Evolutionary conservation across 2,888 invertebrate genomes (phyloP), one percentile per base, ranked within the genome.

Genomic region (Sympetrum striolatum): DNA sequence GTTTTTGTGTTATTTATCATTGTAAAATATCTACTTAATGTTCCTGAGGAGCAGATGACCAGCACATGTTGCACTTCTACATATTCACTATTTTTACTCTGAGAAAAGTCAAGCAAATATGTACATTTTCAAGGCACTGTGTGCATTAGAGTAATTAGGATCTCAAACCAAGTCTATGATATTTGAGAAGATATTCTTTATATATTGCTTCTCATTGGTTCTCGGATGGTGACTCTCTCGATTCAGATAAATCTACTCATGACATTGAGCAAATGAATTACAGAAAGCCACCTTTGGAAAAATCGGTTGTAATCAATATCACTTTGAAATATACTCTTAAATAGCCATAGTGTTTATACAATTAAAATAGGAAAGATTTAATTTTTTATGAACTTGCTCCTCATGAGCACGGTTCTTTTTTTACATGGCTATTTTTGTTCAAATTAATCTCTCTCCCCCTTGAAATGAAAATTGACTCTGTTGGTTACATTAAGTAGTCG

Each of bases 341-440:
- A 86, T 60, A n/a, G 60, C 60, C 86, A 86, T 60, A 86, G 86
- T 60, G n/a, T 86, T 86, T 86, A 35, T 86, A 86, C n/a, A 53
- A 58, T 82, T 86, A 58, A 60, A 86, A 58, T 86, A 60, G 22
- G 18, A 81, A 81, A 58, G 37, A 39, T 60, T 60, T 64, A 86
- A 35, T 60, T 60, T 86, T 86, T 86, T 86, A 86, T 60, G 22
- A 60, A 60, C 35, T 60, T 86, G 37, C 37, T 39, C 58, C 81
- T 31, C 15, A 58, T 86, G 22, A 64, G 35, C 37, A n/a, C 22
- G 18, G n/a, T 60, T 60, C 60, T 86, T 86, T 86, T n/a, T 82
- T 60, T 58, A 60, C 31, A 64, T 86, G 60, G 60, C 58, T 60
- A 60, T 86, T 86, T 86, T 60, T 37, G 58, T 82, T 82, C 58